Evolutionary conservation across 2,888 invertebrate species (phyloP).

Genomic region (Oegoconia quadripuncta): DNA sequence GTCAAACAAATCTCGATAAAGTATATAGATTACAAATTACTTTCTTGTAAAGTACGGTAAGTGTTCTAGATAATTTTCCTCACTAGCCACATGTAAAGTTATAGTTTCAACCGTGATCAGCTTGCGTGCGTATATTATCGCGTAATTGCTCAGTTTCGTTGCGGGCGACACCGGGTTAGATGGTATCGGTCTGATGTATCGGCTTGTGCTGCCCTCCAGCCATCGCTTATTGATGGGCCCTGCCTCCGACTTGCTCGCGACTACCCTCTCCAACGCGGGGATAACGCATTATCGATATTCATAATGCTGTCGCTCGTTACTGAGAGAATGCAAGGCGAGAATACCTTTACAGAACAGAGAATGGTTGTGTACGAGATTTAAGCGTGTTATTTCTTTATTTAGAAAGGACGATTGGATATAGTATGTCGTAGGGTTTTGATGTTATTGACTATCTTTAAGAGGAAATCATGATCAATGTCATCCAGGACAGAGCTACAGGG

Average conservation of each 20-base stretch:
- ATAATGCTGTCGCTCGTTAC: slow-evolving; percentile 49
- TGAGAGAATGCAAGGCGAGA: slow-evolving; percentile 5
- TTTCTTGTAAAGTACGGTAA: too few species aligned
- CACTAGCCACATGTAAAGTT: background rate
- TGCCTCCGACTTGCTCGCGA: slow-evolving; percentile 26
- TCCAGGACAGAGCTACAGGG: too few species aligned
- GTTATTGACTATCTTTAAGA: too few species aligned
- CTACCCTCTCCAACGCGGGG: slow-evolving; percentile 27
- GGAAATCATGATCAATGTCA: too few species aligned
- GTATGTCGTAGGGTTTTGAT: too few species aligned
- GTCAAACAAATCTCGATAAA: too few species aligned
- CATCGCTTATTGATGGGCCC: slow-evolving; percentile 44
- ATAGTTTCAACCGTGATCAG: slow-evolving; percentile 15
- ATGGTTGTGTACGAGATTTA: too few species aligned
- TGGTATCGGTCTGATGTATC: slow-evolving; percentile 63
- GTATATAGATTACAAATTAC: background rate
- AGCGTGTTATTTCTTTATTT: too few species aligned
- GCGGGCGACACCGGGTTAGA: slow-evolving; percentile 51
- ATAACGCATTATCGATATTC: slow-evolving; percentile 47
- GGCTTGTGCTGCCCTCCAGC: slow-evolving; percentile 45
- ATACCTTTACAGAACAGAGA: slow-evolving; percentile 1
- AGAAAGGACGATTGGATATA: too few species aligned
- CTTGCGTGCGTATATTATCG: slow-evolving; percentile 29
- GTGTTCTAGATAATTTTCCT: too few species aligned
- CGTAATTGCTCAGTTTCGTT: slow-evolving; percentile 57